These are phyloP conservation scores for Spodoptera frugiperda DNA, from an alignment of 1,140 invertebrate species.

Conservation along the genomic window DNA sequence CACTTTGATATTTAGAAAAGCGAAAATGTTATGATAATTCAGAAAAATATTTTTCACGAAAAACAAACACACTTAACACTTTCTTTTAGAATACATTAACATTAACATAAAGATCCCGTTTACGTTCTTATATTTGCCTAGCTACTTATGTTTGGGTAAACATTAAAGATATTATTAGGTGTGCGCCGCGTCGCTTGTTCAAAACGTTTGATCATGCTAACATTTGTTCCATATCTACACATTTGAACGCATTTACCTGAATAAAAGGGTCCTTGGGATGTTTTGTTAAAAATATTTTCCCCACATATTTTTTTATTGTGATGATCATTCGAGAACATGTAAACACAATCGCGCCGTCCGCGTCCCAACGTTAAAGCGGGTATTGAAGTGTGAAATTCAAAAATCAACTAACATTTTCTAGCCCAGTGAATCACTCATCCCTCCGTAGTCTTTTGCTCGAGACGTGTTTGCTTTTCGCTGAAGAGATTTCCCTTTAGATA, in stretches of 20 bases:
- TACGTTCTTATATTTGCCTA: slow-evolving; percentile 13
- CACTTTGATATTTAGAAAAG: background rate
- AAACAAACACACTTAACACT: slow-evolving; percentile 6
- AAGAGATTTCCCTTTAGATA: slow-evolving; percentile 78
- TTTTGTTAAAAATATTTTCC: slow-evolving; percentile 43
- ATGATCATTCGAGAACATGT: slow-evolving; percentile 47
- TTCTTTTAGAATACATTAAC: slow-evolving; percentile 4
- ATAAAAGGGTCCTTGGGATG: slow-evolving; percentile 26
- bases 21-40: background rate
- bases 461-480: slow-evolving; percentile 75
- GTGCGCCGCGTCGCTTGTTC: slow-evolving; percentile 4
- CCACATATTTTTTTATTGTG: slow-evolving; percentile 28
- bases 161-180: slow-evolving; percentile 21
- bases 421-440: slow-evolving; percentile 77
- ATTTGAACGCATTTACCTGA: slow-evolving; percentile 38
- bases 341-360: slow-evolving; percentile 59
- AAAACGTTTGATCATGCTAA: slow-evolving; percentile 32
- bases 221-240: slow-evolving; percentile 35
- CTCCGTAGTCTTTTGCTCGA: slow-evolving; percentile 72
- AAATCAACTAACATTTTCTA: slow-evolving; percentile 86
- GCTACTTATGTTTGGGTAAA: slow-evolving; percentile 19
- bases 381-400: slow-evolving; percentile 80
- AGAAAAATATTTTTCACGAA: background rate
- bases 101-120: slow-evolving; percentile 18
- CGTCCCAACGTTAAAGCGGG: slow-evolving; percentile 63